These are phyloP conservation scores for Atta cephalotes DNA, from an alignment of 1,140 invertebrate species.

Conservation along the genomic window DNA sequence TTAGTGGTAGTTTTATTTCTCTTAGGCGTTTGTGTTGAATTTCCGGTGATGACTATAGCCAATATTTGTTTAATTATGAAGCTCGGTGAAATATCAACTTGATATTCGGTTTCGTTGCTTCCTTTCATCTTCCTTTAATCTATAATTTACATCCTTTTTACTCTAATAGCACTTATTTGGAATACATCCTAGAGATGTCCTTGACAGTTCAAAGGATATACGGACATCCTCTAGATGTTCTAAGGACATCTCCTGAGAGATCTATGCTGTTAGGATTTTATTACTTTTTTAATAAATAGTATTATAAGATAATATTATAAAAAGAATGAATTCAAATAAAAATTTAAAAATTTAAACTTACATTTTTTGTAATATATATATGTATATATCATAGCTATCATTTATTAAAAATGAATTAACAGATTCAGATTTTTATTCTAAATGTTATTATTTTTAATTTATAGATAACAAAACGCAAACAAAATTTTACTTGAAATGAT, in stretches of 20 bases:
- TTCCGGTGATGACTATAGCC: neutral
- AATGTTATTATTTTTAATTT: neutral
- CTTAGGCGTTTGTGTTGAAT: neutral
- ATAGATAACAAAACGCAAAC: neutral
- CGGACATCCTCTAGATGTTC: too few relatives aligned
- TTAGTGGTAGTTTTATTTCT: conserved; percentile 1
- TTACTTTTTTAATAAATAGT: neutral
- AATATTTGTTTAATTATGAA: neutral
- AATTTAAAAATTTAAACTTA: neutral
- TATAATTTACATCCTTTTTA: neutral
- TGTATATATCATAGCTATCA: neutral
- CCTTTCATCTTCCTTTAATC: neutral
- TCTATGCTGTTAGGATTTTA: too few relatives aligned
- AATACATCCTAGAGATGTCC: too few relatives aligned
- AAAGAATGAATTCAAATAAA: neutral
- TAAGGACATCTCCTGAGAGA: too few relatives aligned
- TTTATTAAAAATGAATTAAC: neutral
- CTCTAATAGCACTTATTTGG: too few relatives aligned
- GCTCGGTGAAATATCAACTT: neutral
- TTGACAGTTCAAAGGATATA: too few relatives aligned
- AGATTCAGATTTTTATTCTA: neutral
- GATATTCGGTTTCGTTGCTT: neutral
- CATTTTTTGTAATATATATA: neutral
- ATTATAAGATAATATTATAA: neutral
- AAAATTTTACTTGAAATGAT: neutral